Evolutionary conservation across 37 sponge, comb jelly and placozoan species (phyloP), one percentile per base, ranked within the genome.

Genomic region (Cliona cf. orientalis): DNA sequence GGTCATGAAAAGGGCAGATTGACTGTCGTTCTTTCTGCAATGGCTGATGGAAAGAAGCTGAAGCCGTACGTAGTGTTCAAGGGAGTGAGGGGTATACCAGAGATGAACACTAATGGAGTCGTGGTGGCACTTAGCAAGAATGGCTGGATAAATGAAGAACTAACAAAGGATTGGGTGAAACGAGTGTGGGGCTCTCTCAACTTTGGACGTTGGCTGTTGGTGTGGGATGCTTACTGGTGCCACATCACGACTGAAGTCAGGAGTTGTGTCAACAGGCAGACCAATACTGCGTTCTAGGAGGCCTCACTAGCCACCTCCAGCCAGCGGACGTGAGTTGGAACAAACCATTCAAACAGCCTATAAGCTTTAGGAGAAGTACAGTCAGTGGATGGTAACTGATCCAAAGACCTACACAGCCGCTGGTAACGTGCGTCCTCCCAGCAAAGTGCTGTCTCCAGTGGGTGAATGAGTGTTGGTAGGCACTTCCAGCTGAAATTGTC

Each of bases 141-240:
- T 65, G 79, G 80, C 1, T 80, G 91, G 82, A 80, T 90, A 81
- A 85, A 90, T 69, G 75, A 85, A 44, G 40, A 65, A 0, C 35
- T 90, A 23, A 90, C 91, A 31, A 42, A 72, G 38, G 85, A 84
- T 17, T 90, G 86, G 86, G 44, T 86, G 29, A 23, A 72, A 0
- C 46, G 33, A 33, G 76, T n/a, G 5, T 80, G 80, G 91, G 91
- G 85, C 5, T 26, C 59, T 5, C 28, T 90, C 1, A 49, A 37
- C 33, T 90, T 90, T 44, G 58, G 79, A 19, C 71, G 70, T 25
- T 61, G 81, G 3, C 69, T 90, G 19, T 66, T 85, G 4, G 58
- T 90, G 1, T 85, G 91, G 91, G 84, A 90, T 76, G 74, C 86
- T 6, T 90, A 79, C 76, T 66, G 45, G 60, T 90, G 82, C 53